phyloP scores from a whole-genome alignment of 2,888 invertebrate species.

The Campoplex capitator region DNA sequence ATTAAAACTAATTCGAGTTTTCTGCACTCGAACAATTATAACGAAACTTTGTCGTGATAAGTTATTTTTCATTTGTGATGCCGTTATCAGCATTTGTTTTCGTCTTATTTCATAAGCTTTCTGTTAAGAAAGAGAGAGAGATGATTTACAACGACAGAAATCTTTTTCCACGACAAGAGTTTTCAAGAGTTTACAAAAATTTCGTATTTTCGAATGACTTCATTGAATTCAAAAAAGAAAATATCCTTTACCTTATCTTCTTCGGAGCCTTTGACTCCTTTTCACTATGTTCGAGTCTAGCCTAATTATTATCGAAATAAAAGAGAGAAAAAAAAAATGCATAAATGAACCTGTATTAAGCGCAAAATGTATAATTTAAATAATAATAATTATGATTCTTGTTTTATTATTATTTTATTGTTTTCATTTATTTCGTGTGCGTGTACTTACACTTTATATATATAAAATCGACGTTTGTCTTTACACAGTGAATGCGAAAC shows the following conservation, averaged over 20 bases:
- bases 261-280: conserved; percentile 33
- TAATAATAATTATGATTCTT: conserved; percentile 68
- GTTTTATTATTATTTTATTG: conserved; percentile 63
- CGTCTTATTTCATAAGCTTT: not conserved
- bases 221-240: conserved; percentile 14
- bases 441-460: not conserved
- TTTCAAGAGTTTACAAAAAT: not conserved
- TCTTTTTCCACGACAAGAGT: not conserved
- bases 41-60: conserved; percentile 39
- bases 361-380: conserved; percentile 63
- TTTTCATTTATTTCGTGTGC: conserved; percentile 54
- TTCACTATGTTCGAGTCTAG: conserved; percentile 46
- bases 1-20: conserved; percentile 34
- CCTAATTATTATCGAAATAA: conserved; percentile 49
- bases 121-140: not conserved
- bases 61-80: conserved; percentile 41
- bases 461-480: conserved; percentile 23
- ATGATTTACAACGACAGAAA: not conserved
- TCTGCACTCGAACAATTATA: conserved; percentile 21
- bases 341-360: conserved; percentile 46
- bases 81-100: conserved; percentile 19
- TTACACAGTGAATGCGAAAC: conserved; percentile 12
- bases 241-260: conserved; percentile 7
- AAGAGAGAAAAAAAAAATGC: conserved; percentile 12
- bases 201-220: not conserved